Percentiles rank a stretch among this genome's conserved stretches.
Evolutionary conservation across 2,888 invertebrate genomes (phyloP).

Genomic region (Acronicta alni): DNA sequence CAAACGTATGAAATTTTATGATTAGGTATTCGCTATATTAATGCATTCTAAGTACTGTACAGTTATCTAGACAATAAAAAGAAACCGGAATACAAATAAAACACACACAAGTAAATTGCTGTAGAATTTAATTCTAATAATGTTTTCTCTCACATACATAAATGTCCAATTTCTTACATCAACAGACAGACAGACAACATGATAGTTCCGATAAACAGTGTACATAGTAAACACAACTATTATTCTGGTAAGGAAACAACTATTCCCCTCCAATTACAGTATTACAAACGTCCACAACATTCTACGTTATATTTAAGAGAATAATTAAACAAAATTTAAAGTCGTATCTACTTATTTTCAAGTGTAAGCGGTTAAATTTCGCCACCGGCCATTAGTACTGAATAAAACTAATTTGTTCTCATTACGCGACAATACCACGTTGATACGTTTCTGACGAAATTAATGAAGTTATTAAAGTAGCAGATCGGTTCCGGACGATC

Average conservation of each 20-base stretch:
- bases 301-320: too few relatives aligned
- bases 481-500: constrained; percentile 72
- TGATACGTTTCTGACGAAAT: constrained; percentile 56
- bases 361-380: constrained; percentile 7
- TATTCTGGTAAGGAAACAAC: constrained; percentile 12
- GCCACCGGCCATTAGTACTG: constrained; percentile 15
- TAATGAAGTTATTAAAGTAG: constrained; percentile 71
- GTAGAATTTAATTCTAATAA: constrained; percentile 31
- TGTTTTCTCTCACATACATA: constrained; percentile 23
- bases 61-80: not conserved
- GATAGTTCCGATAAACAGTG: constrained; percentile 4
- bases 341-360: constrained; percentile 12
- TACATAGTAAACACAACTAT: constrained; percentile 7
- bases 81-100: constrained; percentile 14
- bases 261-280: constrained; percentile 9
- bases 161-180: constrained; percentile 20
- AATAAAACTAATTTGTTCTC: constrained; percentile 29
- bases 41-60: too few relatives aligned
- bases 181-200: constrained; percentile 25
- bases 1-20: too few relatives aligned
- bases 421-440: constrained; percentile 39
- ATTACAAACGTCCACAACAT: constrained; percentile 1
- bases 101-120: constrained; percentile 23
- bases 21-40: too few relatives aligned
- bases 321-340: too few relatives aligned